phyloP scores from a whole-genome alignment of 1,140 invertebrate species.

The Manduca sexta region DNA sequence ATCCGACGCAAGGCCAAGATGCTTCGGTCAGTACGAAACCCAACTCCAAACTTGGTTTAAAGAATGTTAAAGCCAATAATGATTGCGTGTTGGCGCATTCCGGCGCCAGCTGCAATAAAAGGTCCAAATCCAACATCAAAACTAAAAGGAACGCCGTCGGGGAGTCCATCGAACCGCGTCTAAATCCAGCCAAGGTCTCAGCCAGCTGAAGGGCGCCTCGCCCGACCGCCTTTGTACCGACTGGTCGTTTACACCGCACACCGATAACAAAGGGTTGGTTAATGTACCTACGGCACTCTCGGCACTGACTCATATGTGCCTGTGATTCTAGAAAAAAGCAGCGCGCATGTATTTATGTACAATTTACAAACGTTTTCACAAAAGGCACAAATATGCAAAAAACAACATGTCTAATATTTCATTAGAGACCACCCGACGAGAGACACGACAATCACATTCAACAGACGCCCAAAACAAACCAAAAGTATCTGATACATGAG shows the following conservation, averaged over 20 bases:
- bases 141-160: conserved; percentile 50
- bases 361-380: conserved; percentile 4
- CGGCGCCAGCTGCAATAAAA: conserved; percentile 43
- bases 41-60: conserved; percentile 22
- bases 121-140: conserved; percentile 48
- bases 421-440: conserved; percentile 44
- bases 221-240: conserved; percentile 47
- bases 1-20: conserved; percentile 21
- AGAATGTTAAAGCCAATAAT: conserved; percentile 33
- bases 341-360: not conserved
- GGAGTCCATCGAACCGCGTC: conserved; percentile 62
- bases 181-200: conserved; percentile 68
- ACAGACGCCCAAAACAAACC: conserved; percentile 25
- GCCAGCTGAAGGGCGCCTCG: conserved; percentile 62
- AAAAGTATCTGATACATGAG: conserved; percentile 18
- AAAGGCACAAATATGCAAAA: not conserved
- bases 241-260: conserved; percentile 57
- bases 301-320: conserved; percentile 46
- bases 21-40: conserved; percentile 11
- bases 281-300: conserved; percentile 32
- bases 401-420: conserved; percentile 16
- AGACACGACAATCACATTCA: conserved; percentile 10
- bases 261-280: conserved; percentile 62
- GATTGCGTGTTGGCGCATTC: conserved; percentile 41
- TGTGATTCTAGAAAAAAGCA: conserved; percentile 1